Base-by-base conservation (phyloP, 1,140 invertebrate genomes). In the Acyrthosiphon pisum region DNA sequence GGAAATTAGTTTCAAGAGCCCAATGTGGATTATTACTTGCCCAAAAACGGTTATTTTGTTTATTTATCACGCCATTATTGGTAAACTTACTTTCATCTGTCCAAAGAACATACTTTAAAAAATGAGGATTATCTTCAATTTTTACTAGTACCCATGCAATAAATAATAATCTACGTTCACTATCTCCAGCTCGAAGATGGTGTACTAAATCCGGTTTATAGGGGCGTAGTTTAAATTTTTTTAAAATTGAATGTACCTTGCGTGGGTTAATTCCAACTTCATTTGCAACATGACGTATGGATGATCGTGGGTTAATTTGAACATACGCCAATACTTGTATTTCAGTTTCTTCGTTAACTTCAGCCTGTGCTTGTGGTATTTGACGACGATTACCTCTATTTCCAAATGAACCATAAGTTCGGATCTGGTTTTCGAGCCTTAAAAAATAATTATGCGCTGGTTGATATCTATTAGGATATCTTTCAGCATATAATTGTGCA, bases 1-100 rank as follows among this genome's bases (percentile, higher is more conserved):
- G 94, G 37, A 94, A 94, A 92, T 94, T 60, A 30, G 6, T 48
- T 83, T 91, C 60, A 53, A 26, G 2, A 26, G 41, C 23, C 30
- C 37, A 37, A 68, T 60, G 60, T 50, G 90, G 90, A 68, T 91
- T 91, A 48, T 91, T 68, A 91, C 6, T 91, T 26, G 50, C 41
- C 90, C 53, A 91, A 68, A 48, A 91, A 37, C 53, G 90, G 30
- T 37, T 44, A 90, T 90, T 91, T 41, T 91, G 90, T 56, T 50
- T 44, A 91, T 91, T 91, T 44, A 91, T 91, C 20, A 53, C 26
- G 22, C 90, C 30, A 68, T 35, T 53, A 37, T 60, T 60, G 22
- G 23, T 41, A 91, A 91, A 91, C 41, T 41, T 60, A 46, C 53
- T 60, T 41, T 53, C 90, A 60, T 91, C 90, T 41, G 50, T 91